Evolutionary conservation across 2,797 vertebrate species (phyloP).

Genomic region (Remorina albescens): DNA sequence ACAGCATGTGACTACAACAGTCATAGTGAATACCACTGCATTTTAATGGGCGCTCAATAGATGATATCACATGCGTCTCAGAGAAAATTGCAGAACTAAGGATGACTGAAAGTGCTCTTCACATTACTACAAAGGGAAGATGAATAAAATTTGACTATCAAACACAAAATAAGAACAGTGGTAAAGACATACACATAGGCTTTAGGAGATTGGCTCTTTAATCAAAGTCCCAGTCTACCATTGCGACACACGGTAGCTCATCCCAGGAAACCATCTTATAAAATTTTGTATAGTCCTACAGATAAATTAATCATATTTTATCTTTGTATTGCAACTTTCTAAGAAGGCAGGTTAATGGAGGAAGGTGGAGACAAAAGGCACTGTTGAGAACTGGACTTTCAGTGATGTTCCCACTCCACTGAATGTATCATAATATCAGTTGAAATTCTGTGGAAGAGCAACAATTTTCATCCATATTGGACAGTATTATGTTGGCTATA

Average conservation of each 20-base stretch:
- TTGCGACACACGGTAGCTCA: not conserved
- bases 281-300: too few species aligned
- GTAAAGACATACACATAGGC: not conserved
- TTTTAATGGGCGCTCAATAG: conserved; percentile 43
- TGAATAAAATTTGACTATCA: not conserved
- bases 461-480: not conserved
- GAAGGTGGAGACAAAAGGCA: not conserved
- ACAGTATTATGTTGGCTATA: not conserved
- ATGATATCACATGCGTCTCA: conserved; percentile 20
- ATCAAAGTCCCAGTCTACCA: conserved; percentile 23
- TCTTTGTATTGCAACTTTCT: too few species aligned
- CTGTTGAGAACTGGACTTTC: not conserved
- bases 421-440: not conserved
- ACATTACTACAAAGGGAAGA: not conserved
- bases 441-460: not conserved
- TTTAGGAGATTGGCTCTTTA: conserved; percentile 29
- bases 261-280: conserved; percentile 11
- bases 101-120: conserved; percentile 1
- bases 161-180: not conserved
- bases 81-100: conserved; percentile 20
- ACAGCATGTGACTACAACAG: conserved; percentile 58
- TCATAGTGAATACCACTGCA: conserved; percentile 35
- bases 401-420: not conserved
- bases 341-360: not conserved
- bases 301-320: too few species aligned